Evolutionary conservation across 2,113 vertebrate species (phyloP).

Genomic region (Microtus montanus): DNA sequence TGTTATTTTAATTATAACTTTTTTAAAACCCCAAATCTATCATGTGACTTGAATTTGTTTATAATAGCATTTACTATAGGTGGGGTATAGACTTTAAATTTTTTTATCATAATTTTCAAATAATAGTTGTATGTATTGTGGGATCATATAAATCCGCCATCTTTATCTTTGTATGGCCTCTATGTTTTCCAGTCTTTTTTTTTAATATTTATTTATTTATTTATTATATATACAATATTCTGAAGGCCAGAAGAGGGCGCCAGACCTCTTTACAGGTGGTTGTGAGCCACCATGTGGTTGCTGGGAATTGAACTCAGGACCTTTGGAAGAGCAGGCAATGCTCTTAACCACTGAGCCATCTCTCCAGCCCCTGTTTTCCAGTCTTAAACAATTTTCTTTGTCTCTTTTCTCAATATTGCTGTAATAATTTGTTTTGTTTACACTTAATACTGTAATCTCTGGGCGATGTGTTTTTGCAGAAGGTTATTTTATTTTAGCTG

Average conservation of each 20-base stretch:
- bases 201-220: no score
- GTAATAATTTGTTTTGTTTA: conserved; percentile 36
- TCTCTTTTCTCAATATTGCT: conserved; percentile 20
- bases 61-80: background rate
- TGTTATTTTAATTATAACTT: background rate
- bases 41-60: conserved; percentile 37
- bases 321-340: no score
- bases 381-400: background rate
- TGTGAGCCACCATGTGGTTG: no score
- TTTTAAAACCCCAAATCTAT: background rate
- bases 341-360: no score
- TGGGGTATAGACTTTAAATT: background rate
- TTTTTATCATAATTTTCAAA: background rate
- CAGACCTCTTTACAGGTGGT: no score
- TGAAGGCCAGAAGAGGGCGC: no score
- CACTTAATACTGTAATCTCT: conserved; percentile 16
- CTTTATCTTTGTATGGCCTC: background rate
- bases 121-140: background rate
- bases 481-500: conserved; percentile 32
- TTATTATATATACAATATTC: no score
- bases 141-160: background rate
- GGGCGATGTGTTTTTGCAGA: conserved; percentile 6
- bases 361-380: no score
- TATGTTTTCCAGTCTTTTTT: conserved; percentile 14
- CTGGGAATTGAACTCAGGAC: no score